Percentiles rank a stretch among this genome's conserved stretches.
phyloP scores from a whole-genome alignment of 2,888 invertebrate species.

The Acleris sparsana region DNA sequence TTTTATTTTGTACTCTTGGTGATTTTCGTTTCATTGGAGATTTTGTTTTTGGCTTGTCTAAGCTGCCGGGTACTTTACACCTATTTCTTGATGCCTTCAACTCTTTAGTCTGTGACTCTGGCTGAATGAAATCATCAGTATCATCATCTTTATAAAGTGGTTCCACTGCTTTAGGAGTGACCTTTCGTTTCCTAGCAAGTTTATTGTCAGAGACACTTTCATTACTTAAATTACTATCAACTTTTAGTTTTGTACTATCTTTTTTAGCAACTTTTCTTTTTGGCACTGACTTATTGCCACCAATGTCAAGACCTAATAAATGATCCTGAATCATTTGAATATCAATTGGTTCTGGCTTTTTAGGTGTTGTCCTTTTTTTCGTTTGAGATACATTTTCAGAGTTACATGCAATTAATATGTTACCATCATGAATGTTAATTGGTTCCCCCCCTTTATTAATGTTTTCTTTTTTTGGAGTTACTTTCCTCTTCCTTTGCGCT shows the following conservation, averaged over 20 bases:
- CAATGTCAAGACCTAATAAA: slow-evolving; percentile 25
- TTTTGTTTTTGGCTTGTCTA: slow-evolving; percentile 1
- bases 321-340: slow-evolving; percentile 19
- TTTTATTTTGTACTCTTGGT: slow-evolving; percentile 36
- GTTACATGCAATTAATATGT: slow-evolving; percentile 19
- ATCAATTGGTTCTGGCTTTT: slow-evolving; percentile 24
- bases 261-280: slow-evolving; percentile 49
- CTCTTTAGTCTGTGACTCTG: slow-evolving; percentile 17
- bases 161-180: slow-evolving; percentile 37
- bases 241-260: slow-evolving; percentile 39
- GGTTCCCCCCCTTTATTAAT: slow-evolving; percentile 21
- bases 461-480: slow-evolving; percentile 26
- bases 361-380: slow-evolving; percentile 39
- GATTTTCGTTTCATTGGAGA: slow-evolving; percentile 40
- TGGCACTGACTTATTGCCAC: slow-evolving; percentile 37
- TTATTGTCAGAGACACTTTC: slow-evolving; percentile 17
- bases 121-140: slow-evolving; percentile 42
- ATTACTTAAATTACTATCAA: slow-evolving; percentile 22
- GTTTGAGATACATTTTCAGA: slow-evolving; percentile 28
- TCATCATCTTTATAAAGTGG: slow-evolving; percentile 30
- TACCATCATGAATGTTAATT: slow-evolving; percentile 2
- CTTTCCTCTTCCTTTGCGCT: slow-evolving; percentile 17
- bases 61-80: not conserved
- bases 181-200: slow-evolving; percentile 36
- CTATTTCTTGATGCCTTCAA: slow-evolving; percentile 28